A percentile compares a stretch with the other conserved stretches of the same genome.
These are phyloP conservation scores for Mantis religiosa DNA, from an alignment of 2,888 invertebrate genomes.

Conservation along the genomic window DNA sequence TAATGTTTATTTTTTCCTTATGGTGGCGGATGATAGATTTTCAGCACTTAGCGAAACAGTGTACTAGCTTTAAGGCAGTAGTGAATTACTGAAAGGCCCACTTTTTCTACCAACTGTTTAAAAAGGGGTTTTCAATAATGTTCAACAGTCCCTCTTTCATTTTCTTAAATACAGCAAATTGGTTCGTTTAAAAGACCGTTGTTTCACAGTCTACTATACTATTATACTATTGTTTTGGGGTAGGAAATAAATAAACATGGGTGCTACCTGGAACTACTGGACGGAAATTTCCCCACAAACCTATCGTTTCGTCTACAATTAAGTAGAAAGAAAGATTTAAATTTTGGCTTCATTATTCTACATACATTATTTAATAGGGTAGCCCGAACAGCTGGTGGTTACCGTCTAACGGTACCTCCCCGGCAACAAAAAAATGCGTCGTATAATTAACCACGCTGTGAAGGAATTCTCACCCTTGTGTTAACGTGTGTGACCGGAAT, in stretches of 20 bases:
- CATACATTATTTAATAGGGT: neutral
- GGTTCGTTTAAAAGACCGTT: neutral
- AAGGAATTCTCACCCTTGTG: neutral
- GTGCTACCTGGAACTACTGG: neutral
- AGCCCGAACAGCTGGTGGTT: neutral
- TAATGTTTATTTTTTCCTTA: no score
- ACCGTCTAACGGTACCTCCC: neutral
- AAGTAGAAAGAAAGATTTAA: neutral
- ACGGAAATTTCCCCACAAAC: no score
- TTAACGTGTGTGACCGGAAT: neutral
- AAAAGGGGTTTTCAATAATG: no score
- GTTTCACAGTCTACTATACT: neutral
- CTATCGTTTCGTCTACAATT: neutral
- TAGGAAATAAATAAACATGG: neutral
- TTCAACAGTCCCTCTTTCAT: neutral
- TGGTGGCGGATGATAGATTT: no score
- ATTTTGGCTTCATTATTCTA: neutral
- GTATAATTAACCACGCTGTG: neutral
- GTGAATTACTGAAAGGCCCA: no score
- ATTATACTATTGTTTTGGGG: neutral
- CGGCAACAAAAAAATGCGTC: neutral
- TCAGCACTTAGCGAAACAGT: no score
- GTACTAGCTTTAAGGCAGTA: no score
- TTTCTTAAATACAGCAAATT: neutral
- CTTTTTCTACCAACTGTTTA: no score